Conservation (phyloP, 1,140 invertebrate genomes). For the Chironomus striatipennis region DNA sequence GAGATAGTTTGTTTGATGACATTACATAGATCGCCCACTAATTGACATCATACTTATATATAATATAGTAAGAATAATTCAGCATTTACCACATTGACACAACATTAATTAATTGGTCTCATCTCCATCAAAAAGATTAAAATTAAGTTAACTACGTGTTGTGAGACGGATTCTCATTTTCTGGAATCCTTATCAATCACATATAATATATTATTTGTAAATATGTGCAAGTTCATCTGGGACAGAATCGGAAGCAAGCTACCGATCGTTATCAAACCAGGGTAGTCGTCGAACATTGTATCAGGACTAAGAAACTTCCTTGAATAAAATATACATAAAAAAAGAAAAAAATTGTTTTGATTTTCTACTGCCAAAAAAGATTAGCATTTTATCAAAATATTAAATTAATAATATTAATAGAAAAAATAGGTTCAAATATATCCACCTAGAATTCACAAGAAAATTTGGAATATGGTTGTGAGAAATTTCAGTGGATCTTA, state of each 20-base stretch:
- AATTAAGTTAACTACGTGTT: background rate
- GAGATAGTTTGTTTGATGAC: no score
- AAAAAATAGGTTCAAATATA: no score
- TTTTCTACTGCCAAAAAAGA: background rate
- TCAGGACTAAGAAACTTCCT: background rate
- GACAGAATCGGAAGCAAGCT: background rate
- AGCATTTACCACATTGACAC: background rate
- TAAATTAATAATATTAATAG: no score
- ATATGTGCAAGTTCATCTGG: background rate
- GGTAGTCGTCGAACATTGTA: background rate
- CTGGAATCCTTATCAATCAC: background rate
- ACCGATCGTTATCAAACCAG: background rate
- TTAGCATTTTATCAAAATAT: no score
- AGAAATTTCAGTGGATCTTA: no score
- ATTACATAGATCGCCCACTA: background rate
- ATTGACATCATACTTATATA: background rate
- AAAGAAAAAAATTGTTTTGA: background rate
- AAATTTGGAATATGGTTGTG: no score
- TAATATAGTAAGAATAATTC: background rate
- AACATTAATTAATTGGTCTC: background rate
- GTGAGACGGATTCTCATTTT: background rate
- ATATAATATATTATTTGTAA: background rate
- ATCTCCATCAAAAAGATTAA: background rate
- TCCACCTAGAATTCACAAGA: no score
- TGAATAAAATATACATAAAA: constrained; percentile 2